Base-by-base conservation (phyloP, 1,140 invertebrate species). In the Leptestheria dahalacensis region DNA sequence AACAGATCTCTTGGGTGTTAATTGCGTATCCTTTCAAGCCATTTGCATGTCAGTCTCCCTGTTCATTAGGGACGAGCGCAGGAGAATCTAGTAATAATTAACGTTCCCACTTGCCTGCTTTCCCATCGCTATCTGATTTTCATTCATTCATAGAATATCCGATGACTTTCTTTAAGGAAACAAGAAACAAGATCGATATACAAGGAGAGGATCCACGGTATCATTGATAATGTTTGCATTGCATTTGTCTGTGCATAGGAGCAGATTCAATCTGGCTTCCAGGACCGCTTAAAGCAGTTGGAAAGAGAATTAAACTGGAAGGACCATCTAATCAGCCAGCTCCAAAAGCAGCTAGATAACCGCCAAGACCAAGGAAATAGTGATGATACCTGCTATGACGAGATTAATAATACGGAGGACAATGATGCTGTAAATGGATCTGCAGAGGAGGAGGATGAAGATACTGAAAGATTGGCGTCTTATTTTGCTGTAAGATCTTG, bases 271-370 rank as follows among this genome's bases (percentile, higher is more conserved):
- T 66, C 51, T 23, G 74, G 73, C 64, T 79, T 78, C 60, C 71
- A 75, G 62, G 67, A 65, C 28, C 79, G 83, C 48, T 85, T 87
- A 66, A 76, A 78, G 20, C 82, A 75, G 48, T 72, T 91, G 65
- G 84, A 88, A 69, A 74, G 80, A 46, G 87, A 89, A 72, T 79
- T 89, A 10, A 75, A 76, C 9, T 82, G 80, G 60, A 75, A 85
- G 6, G 86, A 89, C 68, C 80, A 84, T 66, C 82, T 88, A 46
- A 90, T 90, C 63, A 75, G 73, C 10, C 80, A 86, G 67, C 73
- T 91, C 11, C 84, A 86, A 68, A 72, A 75, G 23, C 75, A 82
- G 58, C 85, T 88, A 55, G 26, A 52, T n/a, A 26, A 52, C 11
- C 50, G 15, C 15, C 25, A 23, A 2, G 28, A 26, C 28, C 28